Base-by-base conservation (phyloP, 2,888 invertebrate genomes). In the Trissoscelio sp. region DNA sequence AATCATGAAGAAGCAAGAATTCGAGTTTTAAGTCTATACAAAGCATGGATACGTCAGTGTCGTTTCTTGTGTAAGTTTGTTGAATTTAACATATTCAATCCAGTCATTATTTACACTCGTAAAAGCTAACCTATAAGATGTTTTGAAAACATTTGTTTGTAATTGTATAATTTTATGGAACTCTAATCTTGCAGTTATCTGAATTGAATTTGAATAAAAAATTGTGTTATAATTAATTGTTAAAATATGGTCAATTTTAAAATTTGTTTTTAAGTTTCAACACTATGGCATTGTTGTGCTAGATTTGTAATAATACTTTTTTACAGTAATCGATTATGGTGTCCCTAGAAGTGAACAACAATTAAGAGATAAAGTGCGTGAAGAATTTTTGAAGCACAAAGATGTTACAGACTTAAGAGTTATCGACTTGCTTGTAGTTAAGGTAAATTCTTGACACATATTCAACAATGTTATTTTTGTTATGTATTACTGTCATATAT, bases 1-100 rank as follows among this genome's bases (percentile, higher is more conserved):
- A 95, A 95, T 90, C 92, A 92, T 46, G 93, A 92, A 2, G 98
- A 98, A 91, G 97, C 98, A 0, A 94, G 94, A 86, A 93, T 94
- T 88, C 94, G 98, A 91, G 98, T 97, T 0, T 89, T 98, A 6
- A 96, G 95, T 91, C 93, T 99, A 70, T 99, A 98, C 92, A 97
- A 96, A 92, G 96, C 97, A 72, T 99, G 98, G 98, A 97, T 96
- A 92, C 95, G 98, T 84, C 97, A 98, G 92, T 93, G 98, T 80
- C 98, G 98, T 5, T 95, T 95, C 90, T 93, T 98, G 88, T 95
- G 98, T 97, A 93, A 93, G 94, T 93, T 11, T n/a, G n/a, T n/a
- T 39, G 1, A 31, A 34, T 37, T 46, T 18, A 3, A 31, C 1
- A 1, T n/a, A 46, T 20, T 57, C 22, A 37, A 28, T 34, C 18